phyloP scores from a whole-genome alignment of 2,888 invertebrate genomes.

The Furcula furcula region DNA sequence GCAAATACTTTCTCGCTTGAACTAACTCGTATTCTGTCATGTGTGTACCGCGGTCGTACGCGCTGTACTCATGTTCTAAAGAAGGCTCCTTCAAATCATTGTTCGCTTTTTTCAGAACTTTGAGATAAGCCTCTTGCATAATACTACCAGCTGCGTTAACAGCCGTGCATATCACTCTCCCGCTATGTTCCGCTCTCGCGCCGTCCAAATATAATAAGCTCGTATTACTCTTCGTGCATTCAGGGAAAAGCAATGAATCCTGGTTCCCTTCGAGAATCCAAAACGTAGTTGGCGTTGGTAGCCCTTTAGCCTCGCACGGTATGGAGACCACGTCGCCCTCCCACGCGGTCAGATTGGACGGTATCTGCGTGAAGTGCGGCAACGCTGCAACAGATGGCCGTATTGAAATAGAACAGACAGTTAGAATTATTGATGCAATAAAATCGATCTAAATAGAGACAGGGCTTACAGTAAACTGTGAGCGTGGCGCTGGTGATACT shows the following conservation, averaged over 20 bases:
- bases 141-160: slow-evolving; percentile 76
- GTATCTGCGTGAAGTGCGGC: slow-evolving; percentile 92
- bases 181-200: slow-evolving; percentile 68
- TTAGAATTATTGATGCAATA: slow-evolving; percentile 66
- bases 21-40: slow-evolving; percentile 89
- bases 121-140: slow-evolving; percentile 76
- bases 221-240: slow-evolving; percentile 74
- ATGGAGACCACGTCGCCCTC: slow-evolving; percentile 94
- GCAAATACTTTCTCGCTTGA: slow-evolving; percentile 89
- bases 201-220: slow-evolving; percentile 73
- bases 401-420: slow-evolving; percentile 65
- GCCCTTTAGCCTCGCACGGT: slow-evolving; percentile 95
- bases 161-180: slow-evolving; percentile 75
- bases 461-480: slow-evolving; percentile 93
- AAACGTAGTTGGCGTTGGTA: slow-evolving; percentile 96
- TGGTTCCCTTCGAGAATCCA: slow-evolving; percentile 97
- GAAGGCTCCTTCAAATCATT: slow-evolving; percentile 60
- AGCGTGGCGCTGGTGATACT: slow-evolving; percentile 93
- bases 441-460: slow-evolving; percentile 55
- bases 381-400: slow-evolving; percentile 87
- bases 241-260: slow-evolving; percentile 82
- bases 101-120: slow-evolving; percentile 69
- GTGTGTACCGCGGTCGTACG: slow-evolving; percentile 61
- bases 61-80: slow-evolving; percentile 51
- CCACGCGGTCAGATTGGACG: slow-evolving; percentile 93